These are phyloP conservation scores for Pogona vitticeps DNA, from an alignment of 2,113 vertebrate genomes.

Conservation along the genomic window DNA sequence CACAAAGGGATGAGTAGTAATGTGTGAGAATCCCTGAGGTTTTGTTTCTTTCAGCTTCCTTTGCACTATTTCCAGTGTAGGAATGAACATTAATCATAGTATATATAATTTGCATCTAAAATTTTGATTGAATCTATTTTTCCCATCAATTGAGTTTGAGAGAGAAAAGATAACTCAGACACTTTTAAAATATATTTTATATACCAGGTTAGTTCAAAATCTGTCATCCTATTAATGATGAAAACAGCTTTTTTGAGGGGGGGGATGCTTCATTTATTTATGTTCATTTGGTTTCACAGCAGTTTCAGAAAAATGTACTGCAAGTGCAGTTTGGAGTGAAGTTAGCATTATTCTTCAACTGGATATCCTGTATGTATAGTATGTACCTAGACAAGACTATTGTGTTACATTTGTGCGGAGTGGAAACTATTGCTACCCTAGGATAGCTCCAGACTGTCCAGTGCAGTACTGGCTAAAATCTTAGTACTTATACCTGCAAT, in stretches of 20 bases:
- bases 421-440: neutral
- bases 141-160: neutral
- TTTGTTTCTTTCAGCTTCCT: neutral
- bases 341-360: neutral
- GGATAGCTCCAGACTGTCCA: neutral
- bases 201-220: neutral
- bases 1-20: neutral
- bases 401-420: neutral
- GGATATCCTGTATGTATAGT: neutral
- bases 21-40: neutral
- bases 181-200: too few species aligned
- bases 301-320: neutral
- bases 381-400: neutral
- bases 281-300: neutral
- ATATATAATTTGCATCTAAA: neutral
- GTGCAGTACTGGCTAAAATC: neutral
- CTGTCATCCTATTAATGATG: neutral
- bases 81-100: neutral
- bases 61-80: neutral
- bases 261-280: too few species aligned
- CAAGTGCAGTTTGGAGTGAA: neutral
- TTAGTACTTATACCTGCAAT: too few species aligned
- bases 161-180: too few species aligned
- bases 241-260: neutral
- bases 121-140: slow-evolving; percentile 3